These are phyloP conservation scores for Tolypeutes matacus DNA, from an alignment of 2,797 vertebrate species.

Conservation along the genomic window DNA sequence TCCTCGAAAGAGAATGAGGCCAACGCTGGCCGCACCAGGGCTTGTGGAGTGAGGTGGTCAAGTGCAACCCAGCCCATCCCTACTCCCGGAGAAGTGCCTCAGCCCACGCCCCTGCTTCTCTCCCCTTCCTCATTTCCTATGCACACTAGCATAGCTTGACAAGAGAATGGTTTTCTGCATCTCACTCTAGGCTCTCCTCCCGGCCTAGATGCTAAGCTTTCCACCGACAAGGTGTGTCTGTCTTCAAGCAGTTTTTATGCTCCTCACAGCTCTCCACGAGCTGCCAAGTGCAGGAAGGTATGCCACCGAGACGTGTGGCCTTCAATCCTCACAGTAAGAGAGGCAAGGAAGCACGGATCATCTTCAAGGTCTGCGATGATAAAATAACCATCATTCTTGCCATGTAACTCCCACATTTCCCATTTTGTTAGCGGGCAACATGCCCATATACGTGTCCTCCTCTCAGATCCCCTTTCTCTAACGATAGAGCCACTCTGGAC, in stretches of 20 bases:
- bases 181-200: not conserved
- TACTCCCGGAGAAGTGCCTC: not conserved
- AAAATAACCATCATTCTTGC: not conserved
- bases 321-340: too few species aligned
- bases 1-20: not conserved
- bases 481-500: not conserved
- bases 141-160: not conserved
- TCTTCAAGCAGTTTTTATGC: not conserved
- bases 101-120: not conserved
- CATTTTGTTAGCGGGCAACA: not conserved
- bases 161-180: not conserved
- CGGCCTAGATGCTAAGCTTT: not conserved
- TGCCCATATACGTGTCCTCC: not conserved
- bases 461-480: not conserved
- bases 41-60: rapidly evolving
- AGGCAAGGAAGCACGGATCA: rapidly evolving
- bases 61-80: rapidly evolving
- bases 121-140: rapidly evolving
- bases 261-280: rapidly evolving
- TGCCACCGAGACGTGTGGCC: not conserved
- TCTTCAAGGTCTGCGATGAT: rapidly evolving
- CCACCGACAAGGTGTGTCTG: not conserved
- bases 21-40: rapidly evolving
- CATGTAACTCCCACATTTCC: rapidly evolving
- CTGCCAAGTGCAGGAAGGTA: not conserved